Conservation (phyloP, 2,888 invertebrate genomes). For the Rhyacophila evoluta region DNA sequence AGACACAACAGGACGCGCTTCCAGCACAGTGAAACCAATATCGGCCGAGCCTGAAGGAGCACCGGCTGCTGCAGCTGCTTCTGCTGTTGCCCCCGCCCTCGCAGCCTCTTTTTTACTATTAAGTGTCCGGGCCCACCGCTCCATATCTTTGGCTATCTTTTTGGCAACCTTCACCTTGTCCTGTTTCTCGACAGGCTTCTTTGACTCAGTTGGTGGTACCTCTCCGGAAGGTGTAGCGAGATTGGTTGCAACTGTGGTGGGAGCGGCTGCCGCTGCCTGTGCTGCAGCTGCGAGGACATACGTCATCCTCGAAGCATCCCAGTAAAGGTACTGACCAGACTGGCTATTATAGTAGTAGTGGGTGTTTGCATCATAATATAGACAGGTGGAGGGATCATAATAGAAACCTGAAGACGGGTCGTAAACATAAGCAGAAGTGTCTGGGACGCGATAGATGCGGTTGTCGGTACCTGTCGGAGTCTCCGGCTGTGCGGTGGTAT, state of each 20-base stretch:
- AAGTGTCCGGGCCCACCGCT: conserved; percentile 93
- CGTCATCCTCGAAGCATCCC: conserved; percentile 83
- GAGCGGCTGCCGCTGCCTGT: conserved; percentile 56
- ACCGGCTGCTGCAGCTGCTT: conserved; percentile 62
- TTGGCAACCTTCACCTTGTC: conserved; percentile 98
- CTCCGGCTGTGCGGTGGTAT: conserved; percentile 59
- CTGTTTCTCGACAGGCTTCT: conserved; percentile 80
- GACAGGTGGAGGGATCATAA: conserved; percentile 91
- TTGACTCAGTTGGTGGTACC: conserved; percentile 72
- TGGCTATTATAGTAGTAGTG: conserved; percentile 97
- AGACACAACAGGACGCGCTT: conserved; percentile 61
- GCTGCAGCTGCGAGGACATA: conserved; percentile 70
- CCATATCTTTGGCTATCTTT: conserved; percentile 92
- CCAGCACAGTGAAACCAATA: conserved; percentile 92
- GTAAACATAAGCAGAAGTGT: conserved; percentile 91
- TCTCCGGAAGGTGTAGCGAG: conserved; percentile 23
- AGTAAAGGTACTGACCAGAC: conserved; percentile 93
- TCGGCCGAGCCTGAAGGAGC: conserved; percentile 85
- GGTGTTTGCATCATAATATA: conserved; percentile 96
- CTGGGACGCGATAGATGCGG: conserved; percentile 81
- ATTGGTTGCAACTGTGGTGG: conserved; percentile 57
- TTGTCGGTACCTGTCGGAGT: conserved; percentile 75
- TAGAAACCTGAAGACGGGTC: conserved; percentile 97
- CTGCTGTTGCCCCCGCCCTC: conserved; percentile 65
- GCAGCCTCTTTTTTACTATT: conserved; percentile 93